phyloP scores from a whole-genome alignment of 2,113 vertebrate genomes.

The Sciurus niger region DNA sequence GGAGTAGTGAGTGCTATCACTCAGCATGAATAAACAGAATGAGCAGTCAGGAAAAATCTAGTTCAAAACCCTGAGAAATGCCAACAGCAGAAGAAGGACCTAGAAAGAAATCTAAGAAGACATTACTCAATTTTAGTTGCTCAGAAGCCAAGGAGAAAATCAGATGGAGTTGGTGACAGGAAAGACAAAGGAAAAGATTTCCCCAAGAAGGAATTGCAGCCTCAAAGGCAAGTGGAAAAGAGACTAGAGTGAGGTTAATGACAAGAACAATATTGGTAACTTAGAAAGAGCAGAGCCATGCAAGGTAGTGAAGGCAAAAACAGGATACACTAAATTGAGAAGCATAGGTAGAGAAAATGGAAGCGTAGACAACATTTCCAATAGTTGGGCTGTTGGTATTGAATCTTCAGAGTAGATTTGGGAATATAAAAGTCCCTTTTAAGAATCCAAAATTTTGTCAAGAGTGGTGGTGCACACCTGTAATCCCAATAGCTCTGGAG shows the following conservation, averaged over 20 bases:
- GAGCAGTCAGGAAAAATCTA: background rate
- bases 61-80: background rate
- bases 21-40: background rate
- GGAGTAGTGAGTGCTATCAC: background rate
- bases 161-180: background rate
- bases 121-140: background rate
- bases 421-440: background rate
- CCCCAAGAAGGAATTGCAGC: background rate
- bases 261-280: background rate
- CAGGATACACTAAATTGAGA: background rate
- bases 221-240: background rate
- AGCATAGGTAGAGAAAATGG: background rate
- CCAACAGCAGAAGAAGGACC: background rate
- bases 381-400: background rate
- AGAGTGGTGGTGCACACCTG: too few relatives aligned
- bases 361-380: background rate
- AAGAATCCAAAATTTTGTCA: background rate
- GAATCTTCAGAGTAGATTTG: background rate
- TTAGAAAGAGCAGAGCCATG: background rate
- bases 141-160: background rate
- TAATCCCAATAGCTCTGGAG: too few relatives aligned
- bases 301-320: background rate
- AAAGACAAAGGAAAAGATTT: conserved; percentile 20
- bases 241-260: background rate
- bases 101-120: background rate